Evolutionary conservation across 35 echinoderm and acorn worm species (phyloP).

Genomic region (Strongylocentrotus purpuratus): DNA sequence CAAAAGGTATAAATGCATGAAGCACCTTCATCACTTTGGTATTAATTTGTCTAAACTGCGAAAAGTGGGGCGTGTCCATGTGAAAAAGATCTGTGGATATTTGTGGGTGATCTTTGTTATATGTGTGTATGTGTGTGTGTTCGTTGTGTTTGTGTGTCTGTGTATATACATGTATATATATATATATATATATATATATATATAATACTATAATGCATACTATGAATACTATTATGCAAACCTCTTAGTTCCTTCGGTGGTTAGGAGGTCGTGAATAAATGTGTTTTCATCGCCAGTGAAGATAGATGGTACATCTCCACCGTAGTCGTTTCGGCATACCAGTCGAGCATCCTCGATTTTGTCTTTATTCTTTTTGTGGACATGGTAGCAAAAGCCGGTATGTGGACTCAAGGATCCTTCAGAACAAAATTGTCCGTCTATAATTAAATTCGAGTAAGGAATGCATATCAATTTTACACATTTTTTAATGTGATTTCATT

Average conservation of each 20-base stretch:
- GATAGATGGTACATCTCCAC: neutral
- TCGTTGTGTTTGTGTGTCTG: too few species aligned
- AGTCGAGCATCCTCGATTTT: neutral
- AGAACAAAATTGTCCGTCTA: neutral
- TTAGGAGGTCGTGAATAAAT: neutral
- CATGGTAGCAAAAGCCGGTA: neutral
- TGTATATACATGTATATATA: too few species aligned
- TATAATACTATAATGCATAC: too few species aligned
- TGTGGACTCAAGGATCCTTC: neutral
- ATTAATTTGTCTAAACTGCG: too few species aligned
- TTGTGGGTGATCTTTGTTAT: too few species aligned
- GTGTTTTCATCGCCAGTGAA: neutral
- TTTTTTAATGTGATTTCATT: neutral
- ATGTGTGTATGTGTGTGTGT: too few species aligned
- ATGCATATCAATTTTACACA: neutral
- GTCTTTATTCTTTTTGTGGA: neutral
- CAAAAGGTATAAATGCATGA: too few species aligned
- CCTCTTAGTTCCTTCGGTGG: neutral
- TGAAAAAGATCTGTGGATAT: too few species aligned
- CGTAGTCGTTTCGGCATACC: neutral
- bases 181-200: too few species aligned
- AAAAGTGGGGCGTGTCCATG: too few species aligned
- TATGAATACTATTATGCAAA: too few species aligned
- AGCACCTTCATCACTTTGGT: too few species aligned
- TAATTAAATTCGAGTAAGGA: neutral